Conservation (phyloP, 2,797 vertebrate species). For the Kryptopterus vitreolus region DNA sequence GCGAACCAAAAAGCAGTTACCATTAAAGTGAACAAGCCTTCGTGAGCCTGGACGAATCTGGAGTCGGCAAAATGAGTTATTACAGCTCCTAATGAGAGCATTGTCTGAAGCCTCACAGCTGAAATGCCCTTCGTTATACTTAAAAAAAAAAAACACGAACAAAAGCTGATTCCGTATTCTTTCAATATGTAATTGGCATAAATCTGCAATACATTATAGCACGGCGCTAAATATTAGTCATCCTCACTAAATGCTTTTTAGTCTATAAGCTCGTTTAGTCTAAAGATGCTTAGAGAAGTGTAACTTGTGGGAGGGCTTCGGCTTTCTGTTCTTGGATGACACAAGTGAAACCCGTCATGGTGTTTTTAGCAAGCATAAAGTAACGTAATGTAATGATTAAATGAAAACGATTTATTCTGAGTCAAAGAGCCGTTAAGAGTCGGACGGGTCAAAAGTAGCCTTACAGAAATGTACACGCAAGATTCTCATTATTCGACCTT, state of each 20-base stretch:
- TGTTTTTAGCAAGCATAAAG: not conserved
- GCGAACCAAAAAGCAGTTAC: conserved; percentile 6
- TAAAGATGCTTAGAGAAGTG: not conserved
- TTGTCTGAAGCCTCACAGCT: conserved; percentile 26
- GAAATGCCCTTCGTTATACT: conserved; percentile 21
- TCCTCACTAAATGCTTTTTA: conserved; percentile 4
- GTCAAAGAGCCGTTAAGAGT: not conserved
- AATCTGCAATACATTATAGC: conserved; percentile 1
- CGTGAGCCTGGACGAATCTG: conserved; percentile 13
- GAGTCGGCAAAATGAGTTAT: conserved; percentile 18
- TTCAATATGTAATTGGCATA: conserved; percentile 10
- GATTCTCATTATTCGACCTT: not conserved
- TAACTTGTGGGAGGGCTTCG: too few species aligned
- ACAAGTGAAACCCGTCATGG: too few species aligned
- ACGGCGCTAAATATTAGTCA: not conserved
- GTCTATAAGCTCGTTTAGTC: not conserved
- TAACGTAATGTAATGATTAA: not conserved
- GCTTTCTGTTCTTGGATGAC: too few species aligned
- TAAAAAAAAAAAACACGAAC: conserved; percentile 23
- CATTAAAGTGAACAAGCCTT: not conserved
- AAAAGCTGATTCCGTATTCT: conserved; percentile 20
- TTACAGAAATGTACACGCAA: not conserved
- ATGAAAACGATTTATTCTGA: not conserved
- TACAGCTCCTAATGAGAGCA: conserved; percentile 34
- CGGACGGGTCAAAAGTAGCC: not conserved